Base-by-base conservation (phyloP, 2,797 vertebrate species). In the Bucorvus abyssinicus region DNA sequence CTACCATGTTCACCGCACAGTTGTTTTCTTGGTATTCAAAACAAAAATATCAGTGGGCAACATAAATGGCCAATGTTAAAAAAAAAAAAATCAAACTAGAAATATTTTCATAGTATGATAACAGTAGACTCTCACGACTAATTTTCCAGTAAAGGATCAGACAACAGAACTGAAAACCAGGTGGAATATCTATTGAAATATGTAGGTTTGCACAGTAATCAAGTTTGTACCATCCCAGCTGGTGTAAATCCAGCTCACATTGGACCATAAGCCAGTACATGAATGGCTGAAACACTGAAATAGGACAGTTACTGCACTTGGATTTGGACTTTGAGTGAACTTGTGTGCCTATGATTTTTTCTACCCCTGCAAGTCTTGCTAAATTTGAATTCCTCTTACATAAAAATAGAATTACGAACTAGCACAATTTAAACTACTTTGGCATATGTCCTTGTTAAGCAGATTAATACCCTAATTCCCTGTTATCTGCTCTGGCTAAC, bases 361-460 rank as follows among this genome's bases (percentile, higher is more conserved):
- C 78, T 17, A 77, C 29, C 10, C 16, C 36, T 63, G 27, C 14
- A 49, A 12, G 24, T 59, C 84, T 89, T 78, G 29, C 71, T 92
- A 87, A 70, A 94, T 91, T 91, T 75, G 76, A 90, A 87, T 89
- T 57, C 49, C 34, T 84, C 40, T 93, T 92, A 83, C 9, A 14
- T 61, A 95, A 94, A 60, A 91, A 50, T 2, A 92, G 92, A 85
- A 94, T 69, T 81, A 91, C 50, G 71, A 94, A 92, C 87, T 53
- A 92, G 90, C 61, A 94, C 86, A 95, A 91, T 95, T 93, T 91
- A 93, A 95, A 94, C 79, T 95, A 50, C 93, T 96, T 89, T 78
- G 79, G 42, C 79, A 81, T 69, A 65, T 87, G 90, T 74, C 92
- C 78, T 92, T 12, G 22, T 93, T 93, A 94, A 95, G 84, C 68